A percentile compares a stretch with the other conserved stretches of the same genome.
phyloP scores from a whole-genome alignment of 2,797 vertebrate genomes.

The Capromys pilorides region DNA sequence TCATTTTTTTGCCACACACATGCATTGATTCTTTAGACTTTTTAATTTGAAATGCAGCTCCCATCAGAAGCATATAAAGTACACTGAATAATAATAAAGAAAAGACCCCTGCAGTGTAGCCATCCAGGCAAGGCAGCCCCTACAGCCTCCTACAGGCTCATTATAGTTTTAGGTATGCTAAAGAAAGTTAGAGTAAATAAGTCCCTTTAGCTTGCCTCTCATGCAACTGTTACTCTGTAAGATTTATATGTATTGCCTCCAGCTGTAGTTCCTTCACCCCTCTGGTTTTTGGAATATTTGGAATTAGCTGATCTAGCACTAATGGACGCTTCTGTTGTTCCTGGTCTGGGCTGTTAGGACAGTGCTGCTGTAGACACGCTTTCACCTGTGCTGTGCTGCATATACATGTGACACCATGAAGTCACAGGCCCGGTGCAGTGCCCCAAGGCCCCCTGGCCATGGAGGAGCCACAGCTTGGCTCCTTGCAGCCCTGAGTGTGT shows the following conservation, averaged over 20 bases:
- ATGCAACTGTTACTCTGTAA: background rate
- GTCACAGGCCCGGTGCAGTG: accelerated
- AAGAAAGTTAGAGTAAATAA: background rate
- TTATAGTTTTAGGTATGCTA: background rate
- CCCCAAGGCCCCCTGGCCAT: background rate
- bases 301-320: background rate
- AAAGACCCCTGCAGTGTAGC: too few relatives aligned
- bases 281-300: accelerated
- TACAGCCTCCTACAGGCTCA: background rate
- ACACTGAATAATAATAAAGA: background rate
- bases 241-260: accelerated
- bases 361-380: background rate
- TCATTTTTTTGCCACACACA: background rate
- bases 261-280: background rate
- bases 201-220: background rate
- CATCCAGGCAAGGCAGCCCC: background rate
- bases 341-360: background rate
- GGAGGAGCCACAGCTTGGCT: background rate
- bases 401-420: accelerated
- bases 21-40: background rate
- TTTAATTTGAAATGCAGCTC: background rate
- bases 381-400: background rate
- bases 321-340: accelerated
- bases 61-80: background rate
- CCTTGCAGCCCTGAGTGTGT: background rate